Conservation (phyloP, 1,140 invertebrate genomes). For the Phortica variegata region DNA sequence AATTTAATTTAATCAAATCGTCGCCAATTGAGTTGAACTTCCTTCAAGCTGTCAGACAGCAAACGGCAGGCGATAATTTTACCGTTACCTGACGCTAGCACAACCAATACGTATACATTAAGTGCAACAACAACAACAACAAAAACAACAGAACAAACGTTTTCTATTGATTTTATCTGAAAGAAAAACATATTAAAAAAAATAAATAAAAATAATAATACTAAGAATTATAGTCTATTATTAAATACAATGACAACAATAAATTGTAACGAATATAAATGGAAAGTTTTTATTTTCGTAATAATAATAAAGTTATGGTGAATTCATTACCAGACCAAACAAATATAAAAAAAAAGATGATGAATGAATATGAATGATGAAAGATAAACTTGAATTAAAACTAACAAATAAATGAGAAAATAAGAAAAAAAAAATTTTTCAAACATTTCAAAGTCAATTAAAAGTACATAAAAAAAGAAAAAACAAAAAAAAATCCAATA, state of each 20-base stretch:
- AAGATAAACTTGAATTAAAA: constrained; percentile 5
- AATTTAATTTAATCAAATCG: too few relatives aligned
- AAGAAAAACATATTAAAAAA: constrained; percentile 23
- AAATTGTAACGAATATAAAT: constrained; percentile 2
- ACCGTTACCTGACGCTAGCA: too few relatives aligned
- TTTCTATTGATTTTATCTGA: constrained; percentile 1
- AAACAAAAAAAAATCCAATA: constrained; percentile 11
- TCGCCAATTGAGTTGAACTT: too few relatives aligned
- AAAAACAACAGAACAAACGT: constrained; percentile 17
- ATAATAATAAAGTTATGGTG: too few relatives aligned
- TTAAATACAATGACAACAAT: constrained; percentile 6
- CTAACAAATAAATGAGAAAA: constrained; percentile 6
- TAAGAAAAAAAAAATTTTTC: constrained; percentile 4
- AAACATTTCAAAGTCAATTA: background rate
- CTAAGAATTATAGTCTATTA: too few relatives aligned
- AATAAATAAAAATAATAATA: constrained; percentile 15
- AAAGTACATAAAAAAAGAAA: constrained; percentile 4
- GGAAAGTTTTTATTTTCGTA: too few relatives aligned
- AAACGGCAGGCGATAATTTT: constrained; percentile 48
- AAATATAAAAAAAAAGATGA: constrained; percentile 7
- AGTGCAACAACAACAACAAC: constrained; percentile 19
- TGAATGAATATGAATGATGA: constrained; percentile 32
- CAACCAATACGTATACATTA: too few relatives aligned
- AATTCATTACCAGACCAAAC: constrained; percentile 21
- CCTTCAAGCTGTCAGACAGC: constrained; percentile 30